phyloP scores from a whole-genome alignment of 2,797 vertebrate genomes.

The Limnodromus scolopaceus region DNA sequence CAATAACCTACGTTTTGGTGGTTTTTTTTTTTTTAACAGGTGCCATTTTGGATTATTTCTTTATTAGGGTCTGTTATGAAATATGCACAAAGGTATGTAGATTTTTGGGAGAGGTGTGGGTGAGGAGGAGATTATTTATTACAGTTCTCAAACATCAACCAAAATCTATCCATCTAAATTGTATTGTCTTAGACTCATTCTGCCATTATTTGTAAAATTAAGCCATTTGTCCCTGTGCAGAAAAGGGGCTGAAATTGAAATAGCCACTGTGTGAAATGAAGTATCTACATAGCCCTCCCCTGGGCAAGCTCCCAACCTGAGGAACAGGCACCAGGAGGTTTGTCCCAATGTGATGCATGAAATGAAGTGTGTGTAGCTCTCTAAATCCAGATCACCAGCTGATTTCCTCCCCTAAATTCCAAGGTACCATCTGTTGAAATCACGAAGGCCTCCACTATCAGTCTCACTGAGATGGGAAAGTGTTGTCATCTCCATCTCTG shows the following conservation, averaged over 20 bases:
- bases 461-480: not conserved
- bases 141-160: conserved; percentile 69
- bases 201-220: conserved; percentile 46
- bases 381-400: conserved; percentile 53
- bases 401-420: conserved; percentile 58
- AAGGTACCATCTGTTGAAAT: conserved; percentile 58
- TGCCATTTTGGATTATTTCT: conserved; percentile 78
- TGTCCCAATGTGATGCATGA: conserved; percentile 38
- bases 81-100: conserved; percentile 73
- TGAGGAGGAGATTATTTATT: conserved; percentile 71
- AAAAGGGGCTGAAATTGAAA: not conserved
- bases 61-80: conserved; percentile 78
- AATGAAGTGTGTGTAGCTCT: conserved; percentile 9
- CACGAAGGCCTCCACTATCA: conserved; percentile 6
- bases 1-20: conserved; percentile 78
- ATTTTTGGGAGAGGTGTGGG: conserved; percentile 23
- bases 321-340: not conserved
- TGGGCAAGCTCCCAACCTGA: not conserved
- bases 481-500: conserved; percentile 12
- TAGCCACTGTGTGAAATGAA: not conserved
- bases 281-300: not conserved
- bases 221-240: not conserved
- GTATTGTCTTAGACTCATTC: not conserved
- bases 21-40: conserved; percentile 66
- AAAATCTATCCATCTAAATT: conserved; percentile 72